Evolutionary conservation across 2,113 vertebrate species (phyloP).

Genomic region (Lepus timidus): DNA sequence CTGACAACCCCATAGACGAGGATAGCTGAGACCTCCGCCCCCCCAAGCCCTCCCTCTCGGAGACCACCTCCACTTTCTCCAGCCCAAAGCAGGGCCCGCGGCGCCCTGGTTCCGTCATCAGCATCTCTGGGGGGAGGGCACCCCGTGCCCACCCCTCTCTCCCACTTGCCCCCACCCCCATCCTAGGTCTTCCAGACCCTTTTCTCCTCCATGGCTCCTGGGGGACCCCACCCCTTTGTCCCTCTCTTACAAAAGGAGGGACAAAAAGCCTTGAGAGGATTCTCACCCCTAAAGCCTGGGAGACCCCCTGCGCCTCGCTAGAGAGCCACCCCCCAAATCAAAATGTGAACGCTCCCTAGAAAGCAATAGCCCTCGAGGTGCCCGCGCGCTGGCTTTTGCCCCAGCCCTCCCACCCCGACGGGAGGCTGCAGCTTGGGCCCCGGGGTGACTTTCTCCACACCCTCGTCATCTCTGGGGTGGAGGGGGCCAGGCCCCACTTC

Average conservation of each 20-base stretch:
- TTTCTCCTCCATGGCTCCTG: slow-evolving; percentile 69
- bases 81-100: slow-evolving; percentile 71
- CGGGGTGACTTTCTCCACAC: slow-evolving; percentile 68
- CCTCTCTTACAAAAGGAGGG: slow-evolving; percentile 44
- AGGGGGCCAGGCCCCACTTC: slow-evolving; percentile 49
- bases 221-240: slow-evolving; percentile 18
- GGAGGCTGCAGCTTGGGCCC: slow-evolving; percentile 68
- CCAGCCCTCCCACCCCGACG: slow-evolving; percentile 55
- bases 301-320: slow-evolving; percentile 50
- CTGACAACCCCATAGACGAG: slow-evolving; percentile 49
- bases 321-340: slow-evolving; percentile 80
- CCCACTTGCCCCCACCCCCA: background rate
- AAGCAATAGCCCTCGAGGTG: slow-evolving; percentile 84
- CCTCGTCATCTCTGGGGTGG: slow-evolving; percentile 51
- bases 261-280: slow-evolving; percentile 70
- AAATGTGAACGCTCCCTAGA: slow-evolving; percentile 84
- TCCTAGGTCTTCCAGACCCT: slow-evolving; percentile 79
- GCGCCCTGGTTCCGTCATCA: slow-evolving; percentile 80
- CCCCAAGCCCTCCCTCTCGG: background rate
- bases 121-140: slow-evolving; percentile 76
- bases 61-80: slow-evolving; percentile 45
- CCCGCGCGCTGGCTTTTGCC: slow-evolving; percentile 78
- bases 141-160: slow-evolving; percentile 67
- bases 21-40: slow-evolving; percentile 53
- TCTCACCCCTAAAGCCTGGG: slow-evolving; percentile 62